Conservation (phyloP, 2,113 vertebrate species). For the Siniperca knerii region DNA sequence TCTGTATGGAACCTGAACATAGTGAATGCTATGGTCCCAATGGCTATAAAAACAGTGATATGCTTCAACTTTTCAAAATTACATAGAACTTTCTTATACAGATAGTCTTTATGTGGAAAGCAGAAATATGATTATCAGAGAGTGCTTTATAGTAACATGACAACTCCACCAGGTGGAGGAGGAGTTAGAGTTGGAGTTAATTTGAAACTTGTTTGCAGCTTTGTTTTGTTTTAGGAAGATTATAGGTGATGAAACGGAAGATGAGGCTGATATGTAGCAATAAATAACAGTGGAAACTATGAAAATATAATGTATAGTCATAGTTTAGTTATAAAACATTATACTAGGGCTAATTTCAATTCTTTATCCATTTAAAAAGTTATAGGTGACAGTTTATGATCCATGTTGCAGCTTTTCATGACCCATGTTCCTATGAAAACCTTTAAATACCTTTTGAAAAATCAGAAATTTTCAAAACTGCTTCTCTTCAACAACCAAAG, state of each 20-base stretch:
- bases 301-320: not conserved
- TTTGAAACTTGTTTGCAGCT: conserved; percentile 65
- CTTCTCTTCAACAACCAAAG: not conserved
- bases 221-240: conserved; percentile 20
- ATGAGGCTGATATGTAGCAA: not conserved
- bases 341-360: not conserved
- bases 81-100: not conserved
- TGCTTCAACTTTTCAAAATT: not conserved
- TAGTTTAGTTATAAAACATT: not conserved
- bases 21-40: not conserved
- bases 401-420: not conserved
- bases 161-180: conserved; percentile 12
- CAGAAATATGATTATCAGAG: not conserved
- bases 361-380: conserved; percentile 17
- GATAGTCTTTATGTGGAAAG: not conserved
- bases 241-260: conserved; percentile 35
- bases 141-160: not conserved
- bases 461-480: not conserved
- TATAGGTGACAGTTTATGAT: not conserved
- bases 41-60: not conserved
- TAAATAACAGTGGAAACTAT: not conserved
- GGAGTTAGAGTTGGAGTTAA: conserved; percentile 27
- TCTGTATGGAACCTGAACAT: not conserved
- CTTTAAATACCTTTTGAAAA: not conserved
- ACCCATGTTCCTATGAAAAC: not conserved